Percentiles rank a stretch among this genome's conserved stretches.
Evolutionary conservation across 2,888 invertebrate genomes (phyloP).

Genomic region (Taphrorychus bicolor): DNA sequence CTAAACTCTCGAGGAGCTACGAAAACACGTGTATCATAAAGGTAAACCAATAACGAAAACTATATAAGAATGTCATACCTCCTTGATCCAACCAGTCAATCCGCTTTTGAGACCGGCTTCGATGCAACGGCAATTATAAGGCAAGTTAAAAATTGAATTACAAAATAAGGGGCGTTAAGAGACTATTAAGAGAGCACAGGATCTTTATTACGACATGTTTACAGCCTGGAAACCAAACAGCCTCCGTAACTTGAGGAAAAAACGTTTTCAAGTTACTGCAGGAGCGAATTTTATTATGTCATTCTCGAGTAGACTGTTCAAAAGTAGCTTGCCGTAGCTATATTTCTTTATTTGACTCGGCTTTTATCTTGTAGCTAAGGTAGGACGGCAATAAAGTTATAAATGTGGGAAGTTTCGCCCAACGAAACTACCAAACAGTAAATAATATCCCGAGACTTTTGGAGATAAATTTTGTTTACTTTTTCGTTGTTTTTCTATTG

Average conservation of each 20-base stretch:
- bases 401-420: neutral
- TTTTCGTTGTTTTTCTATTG: neutral
- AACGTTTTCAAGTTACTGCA: neutral
- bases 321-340: neutral
- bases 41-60: constrained; percentile 20
- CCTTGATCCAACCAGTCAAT: constrained; percentile 22
- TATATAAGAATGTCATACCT: constrained; percentile 18
- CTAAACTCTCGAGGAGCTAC: neutral
- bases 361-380: neutral
- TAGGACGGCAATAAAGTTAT: neutral
- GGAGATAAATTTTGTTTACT: neutral
- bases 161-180: constrained; percentile 42
- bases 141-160: constrained; percentile 43
- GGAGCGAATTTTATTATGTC: constrained; percentile 6
- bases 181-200: constrained; percentile 41
- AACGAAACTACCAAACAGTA: neutral
- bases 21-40: constrained; percentile 24
- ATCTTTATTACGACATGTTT: constrained; percentile 44
- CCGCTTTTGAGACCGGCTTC: constrained; percentile 29
- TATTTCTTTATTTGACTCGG: neutral
- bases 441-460: neutral
- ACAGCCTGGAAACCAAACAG: constrained; percentile 38
- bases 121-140: constrained; percentile 32
- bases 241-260: constrained; percentile 17
- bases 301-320: neutral